phyloP scores from a whole-genome alignment of 1,140 invertebrate genomes.

The Drosophila orosa region DNA sequence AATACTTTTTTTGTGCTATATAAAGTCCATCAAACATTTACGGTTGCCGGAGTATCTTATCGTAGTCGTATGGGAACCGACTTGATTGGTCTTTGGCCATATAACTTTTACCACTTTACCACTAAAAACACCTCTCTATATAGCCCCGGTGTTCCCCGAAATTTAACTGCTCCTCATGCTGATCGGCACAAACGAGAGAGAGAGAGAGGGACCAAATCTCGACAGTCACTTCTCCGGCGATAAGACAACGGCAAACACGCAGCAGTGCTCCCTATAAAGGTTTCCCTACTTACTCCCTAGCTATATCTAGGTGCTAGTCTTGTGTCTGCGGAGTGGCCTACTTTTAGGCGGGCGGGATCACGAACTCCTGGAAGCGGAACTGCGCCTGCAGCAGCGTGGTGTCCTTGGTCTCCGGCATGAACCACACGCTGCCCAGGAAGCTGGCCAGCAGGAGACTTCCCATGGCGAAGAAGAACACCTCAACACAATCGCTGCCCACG shows the following conservation, averaged over 20 bases:
- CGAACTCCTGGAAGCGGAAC: slow-evolving; percentile 63
- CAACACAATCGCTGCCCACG: not conserved
- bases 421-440: slow-evolving; percentile 56
- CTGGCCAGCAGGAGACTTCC: slow-evolving; percentile 51
- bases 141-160: slow-evolving; percentile 17
- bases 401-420: slow-evolving; percentile 70
- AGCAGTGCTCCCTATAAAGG: not conserved
- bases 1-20: slow-evolving; percentile 7
- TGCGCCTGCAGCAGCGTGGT: slow-evolving; percentile 66
- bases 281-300: slow-evolving; percentile 23
- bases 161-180: slow-evolving; percentile 22
- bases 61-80: slow-evolving; percentile 12
- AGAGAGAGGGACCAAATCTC: slow-evolving; percentile 6
- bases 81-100: slow-evolving; percentile 21
- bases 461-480: slow-evolving; percentile 50
- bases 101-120: slow-evolving; percentile 8
- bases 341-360: slow-evolving; percentile 41
- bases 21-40: slow-evolving; percentile 32
- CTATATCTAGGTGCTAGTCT: slow-evolving; percentile 44
- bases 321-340: slow-evolving; percentile 6
- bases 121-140: not conserved
- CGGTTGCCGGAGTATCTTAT: slow-evolving; percentile 19
- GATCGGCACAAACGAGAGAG: slow-evolving; percentile 16
- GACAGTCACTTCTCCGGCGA: slow-evolving; percentile 19
- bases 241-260: slow-evolving; percentile 14